Percentiles rank a stretch among this genome's conserved stretches.
Conservation (phyloP, 2,888 invertebrate genomes). For the Stenchaetothrips biformis region DNA sequence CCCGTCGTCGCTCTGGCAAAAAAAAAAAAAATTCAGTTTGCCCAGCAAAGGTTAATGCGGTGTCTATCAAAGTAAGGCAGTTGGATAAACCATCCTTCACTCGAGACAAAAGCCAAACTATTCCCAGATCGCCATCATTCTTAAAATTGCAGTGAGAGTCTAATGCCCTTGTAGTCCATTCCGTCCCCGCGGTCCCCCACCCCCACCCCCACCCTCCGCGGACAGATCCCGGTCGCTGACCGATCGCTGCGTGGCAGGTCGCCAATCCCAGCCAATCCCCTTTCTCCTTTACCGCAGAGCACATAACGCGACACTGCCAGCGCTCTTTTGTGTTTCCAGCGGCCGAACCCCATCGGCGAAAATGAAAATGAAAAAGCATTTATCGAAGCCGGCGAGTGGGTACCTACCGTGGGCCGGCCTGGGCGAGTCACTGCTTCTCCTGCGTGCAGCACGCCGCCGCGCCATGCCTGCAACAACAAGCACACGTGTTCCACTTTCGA, state of each 20-base stretch:
- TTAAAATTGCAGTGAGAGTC: no score
- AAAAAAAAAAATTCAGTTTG: no score
- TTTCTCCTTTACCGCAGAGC: background rate
- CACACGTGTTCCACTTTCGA: background rate
- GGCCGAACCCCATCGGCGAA: background rate
- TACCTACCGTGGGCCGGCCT: background rate
- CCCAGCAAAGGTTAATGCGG: no score
- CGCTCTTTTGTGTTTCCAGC: background rate
- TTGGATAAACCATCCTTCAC: no score
- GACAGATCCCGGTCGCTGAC: background rate
- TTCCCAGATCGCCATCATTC: no score
- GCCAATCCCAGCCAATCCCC: background rate
- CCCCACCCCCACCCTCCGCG: background rate
- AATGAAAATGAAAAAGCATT: background rate
- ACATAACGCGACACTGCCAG: background rate
- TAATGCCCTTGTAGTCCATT: no score
- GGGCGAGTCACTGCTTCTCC: background rate
- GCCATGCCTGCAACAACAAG: conserved; percentile 17
- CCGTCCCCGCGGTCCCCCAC: no score
- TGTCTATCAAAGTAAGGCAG: no score
- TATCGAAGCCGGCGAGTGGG: background rate
- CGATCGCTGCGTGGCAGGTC: background rate
- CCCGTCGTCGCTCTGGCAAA: no score
- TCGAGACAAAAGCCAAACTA: no score
- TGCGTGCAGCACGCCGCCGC: background rate